Evolutionary conservation across 2,797 vertebrate species (phyloP).

Genomic region (Liparis tanakae): DNA sequence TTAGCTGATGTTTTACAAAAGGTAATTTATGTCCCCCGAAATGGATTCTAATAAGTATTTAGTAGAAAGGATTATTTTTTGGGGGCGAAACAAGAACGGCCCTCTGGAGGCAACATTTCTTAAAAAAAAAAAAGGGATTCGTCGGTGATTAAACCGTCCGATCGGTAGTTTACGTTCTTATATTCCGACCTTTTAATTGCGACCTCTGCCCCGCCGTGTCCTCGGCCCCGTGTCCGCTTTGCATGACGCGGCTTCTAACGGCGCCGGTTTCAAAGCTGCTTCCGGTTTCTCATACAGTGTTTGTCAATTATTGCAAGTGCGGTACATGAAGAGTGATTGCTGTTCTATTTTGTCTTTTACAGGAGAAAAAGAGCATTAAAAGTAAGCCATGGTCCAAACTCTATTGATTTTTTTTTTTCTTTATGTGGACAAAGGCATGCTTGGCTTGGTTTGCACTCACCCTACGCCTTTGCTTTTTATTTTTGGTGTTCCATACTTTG

Average conservation of each 20-base stretch:
- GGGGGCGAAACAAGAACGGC: slow-evolving; percentile 58
- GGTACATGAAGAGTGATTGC: slow-evolving; percentile 79
- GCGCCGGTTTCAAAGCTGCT: slow-evolving; percentile 46
- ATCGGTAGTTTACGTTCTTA: slow-evolving; percentile 21
- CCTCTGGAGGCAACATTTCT: slow-evolving; percentile 47
- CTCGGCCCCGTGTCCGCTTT: slow-evolving; percentile 63
- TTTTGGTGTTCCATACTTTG: slow-evolving; percentile 77
- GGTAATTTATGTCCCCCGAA: slow-evolving; percentile 44
- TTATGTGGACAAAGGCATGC: slow-evolving; percentile 79
- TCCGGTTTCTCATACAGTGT: slow-evolving; percentile 46
- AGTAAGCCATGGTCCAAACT: slow-evolving; percentile 85
- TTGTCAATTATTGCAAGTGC: slow-evolving; percentile 44
- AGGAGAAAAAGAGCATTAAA: slow-evolving; percentile 91
- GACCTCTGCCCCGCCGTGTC: slow-evolving; percentile 58
- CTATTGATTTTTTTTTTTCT: slow-evolving; percentile 51
- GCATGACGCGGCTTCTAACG: slow-evolving; percentile 36
- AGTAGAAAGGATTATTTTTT: slow-evolving; percentile 35
- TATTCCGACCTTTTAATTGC: slow-evolving; percentile 41
- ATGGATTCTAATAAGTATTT: slow-evolving; percentile 42
- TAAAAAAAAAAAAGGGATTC: slow-evolving; percentile 6
- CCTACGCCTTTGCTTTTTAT: slow-evolving; percentile 72
- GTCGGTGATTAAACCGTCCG: slow-evolving; percentile 25
- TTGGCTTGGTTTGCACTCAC: slow-evolving; percentile 83
- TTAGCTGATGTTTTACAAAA: slow-evolving; percentile 41
- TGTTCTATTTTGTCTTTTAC: slow-evolving; percentile 86